Evolutionary conservation across 2,888 invertebrate species (phyloP).

Genomic region (Tachina lurida): DNA sequence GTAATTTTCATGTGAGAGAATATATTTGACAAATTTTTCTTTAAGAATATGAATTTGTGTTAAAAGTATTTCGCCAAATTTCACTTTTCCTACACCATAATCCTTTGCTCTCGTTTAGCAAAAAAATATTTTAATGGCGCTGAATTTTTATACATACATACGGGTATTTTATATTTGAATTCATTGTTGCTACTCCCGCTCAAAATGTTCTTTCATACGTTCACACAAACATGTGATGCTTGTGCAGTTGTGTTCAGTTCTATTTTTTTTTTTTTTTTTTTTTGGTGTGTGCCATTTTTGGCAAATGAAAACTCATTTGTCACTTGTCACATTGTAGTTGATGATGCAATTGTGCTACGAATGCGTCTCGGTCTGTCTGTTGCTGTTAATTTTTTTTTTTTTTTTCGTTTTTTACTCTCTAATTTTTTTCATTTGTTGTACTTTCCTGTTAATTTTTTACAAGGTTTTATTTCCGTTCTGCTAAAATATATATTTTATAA

Average conservation of each 20-base stretch:
- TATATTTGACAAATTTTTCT: slow-evolving; percentile 1
- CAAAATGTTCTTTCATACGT: not conserved
- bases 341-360: slow-evolving; percentile 69
- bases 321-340: slow-evolving; percentile 72
- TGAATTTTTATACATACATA: slow-evolving; percentile 29
- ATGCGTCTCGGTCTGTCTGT: slow-evolving; percentile 62
- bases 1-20: not conserved
- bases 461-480: slow-evolving; percentile 17
- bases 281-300: slow-evolving; percentile 43
- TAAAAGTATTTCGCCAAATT: slow-evolving; percentile 53
- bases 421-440: slow-evolving; percentile 33
- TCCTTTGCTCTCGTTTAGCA: not conserved
- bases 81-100: slow-evolving; percentile 43
- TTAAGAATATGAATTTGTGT: not conserved
- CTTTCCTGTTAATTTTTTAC: slow-evolving; percentile 61
- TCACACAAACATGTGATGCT: not conserved
- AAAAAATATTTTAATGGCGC: not conserved
- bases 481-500: slow-evolving; percentile 33
- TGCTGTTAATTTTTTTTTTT: slow-evolving; percentile 26
- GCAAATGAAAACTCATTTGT: slow-evolving; percentile 72
- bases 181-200: slow-evolving; percentile 27
- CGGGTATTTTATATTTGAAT: slow-evolving; percentile 41
- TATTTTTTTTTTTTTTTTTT: not conserved
- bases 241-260: slow-evolving; percentile 15
- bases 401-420: not conserved